Evolutionary conservation across 1,140 invertebrate species (phyloP).

Genomic region (Trypoxylus dichotomus): DNA sequence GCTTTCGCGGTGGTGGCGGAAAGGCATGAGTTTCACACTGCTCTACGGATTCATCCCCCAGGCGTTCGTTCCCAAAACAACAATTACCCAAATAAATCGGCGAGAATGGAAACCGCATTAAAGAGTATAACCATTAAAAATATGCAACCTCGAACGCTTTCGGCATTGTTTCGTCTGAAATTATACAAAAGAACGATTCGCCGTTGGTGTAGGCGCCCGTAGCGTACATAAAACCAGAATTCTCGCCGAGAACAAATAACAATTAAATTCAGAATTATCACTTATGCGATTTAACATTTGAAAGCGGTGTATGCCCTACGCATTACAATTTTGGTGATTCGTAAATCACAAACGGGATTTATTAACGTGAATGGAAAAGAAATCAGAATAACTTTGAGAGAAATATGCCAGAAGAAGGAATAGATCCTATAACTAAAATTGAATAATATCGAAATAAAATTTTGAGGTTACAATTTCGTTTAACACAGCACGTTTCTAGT

Average conservation of each 20-base stretch:
- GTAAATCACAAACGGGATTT: not conserved
- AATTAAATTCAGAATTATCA: constrained; percentile 8
- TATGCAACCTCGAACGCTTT: constrained; percentile 21
- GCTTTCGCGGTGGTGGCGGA: not conserved
- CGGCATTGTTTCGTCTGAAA: not conserved
- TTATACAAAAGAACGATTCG: not conserved
- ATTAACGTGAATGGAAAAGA: not conserved
- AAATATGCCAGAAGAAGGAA: not conserved
- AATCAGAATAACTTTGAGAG: not conserved
- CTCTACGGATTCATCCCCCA: not conserved
- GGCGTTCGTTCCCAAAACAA: constrained; percentile 15
- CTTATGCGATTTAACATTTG: not conserved
- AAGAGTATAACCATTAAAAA: constrained; percentile 12
- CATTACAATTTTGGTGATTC: not conserved
- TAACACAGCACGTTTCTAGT: too few relatives aligned
- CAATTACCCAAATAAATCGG: constrained; percentile 22
- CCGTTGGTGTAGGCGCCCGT: not conserved
- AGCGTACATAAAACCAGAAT: not conserved
- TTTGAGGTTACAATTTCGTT: too few relatives aligned
- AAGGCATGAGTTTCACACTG: not conserved
- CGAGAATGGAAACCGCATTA: constrained; percentile 21
- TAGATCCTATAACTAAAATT: too few relatives aligned
- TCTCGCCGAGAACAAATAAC: constrained; percentile 1
- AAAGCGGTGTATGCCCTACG: not conserved
- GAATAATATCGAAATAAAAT: too few relatives aligned